Base-by-base conservation (phyloP, 2,888 invertebrate species). In the Habroteleia sp. region DNA sequence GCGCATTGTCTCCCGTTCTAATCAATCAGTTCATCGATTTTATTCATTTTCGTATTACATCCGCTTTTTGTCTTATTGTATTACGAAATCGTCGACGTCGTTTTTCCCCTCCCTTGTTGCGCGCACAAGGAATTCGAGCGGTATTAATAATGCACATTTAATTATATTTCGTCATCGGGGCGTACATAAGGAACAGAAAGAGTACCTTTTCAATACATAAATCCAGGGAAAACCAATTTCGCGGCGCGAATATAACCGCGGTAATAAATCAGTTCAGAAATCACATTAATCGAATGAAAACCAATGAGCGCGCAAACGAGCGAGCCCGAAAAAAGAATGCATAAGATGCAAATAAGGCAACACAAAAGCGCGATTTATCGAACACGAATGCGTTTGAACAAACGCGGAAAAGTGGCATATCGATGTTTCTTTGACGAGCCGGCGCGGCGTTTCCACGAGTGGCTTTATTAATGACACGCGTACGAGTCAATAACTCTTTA, bases 381-480 rank as follows among this genome's bases (percentile, higher is more conserved):
- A 54, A 60, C 46, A 20, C 29, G 35, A 14, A 2, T 8, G 39
- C 11, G 62, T 37, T 33, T 4, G 13, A 50, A 35, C 25, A 31
- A 58, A 31, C 27, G 41, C 35, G 35, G 20, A 52, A 44, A 37
- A 58, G 39, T 46, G 13, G 41, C 23, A 23, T 62, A 54, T 66
- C 54, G 66, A 54, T 54, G 65, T 60, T 77, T 73, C 78, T 79
- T 79, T 78, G 79, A 77, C 76, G 69, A 71, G 62, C 29, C 14
- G 14, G 16, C 7, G 23, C 4, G 11, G 69, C 77, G 76, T 62
- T 77, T 76, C 42, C 74, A 23, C 72, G 74, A 77, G 79, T 76
- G 72, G 77, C 74, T 79, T 81, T 79, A 79, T 80, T 79, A 79
- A 81, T 78, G 78, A 79, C 78, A 46, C 44, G 60, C 58, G 69